Conservation (phyloP, 1,140 invertebrate species). For the Diploscapter pachys region DNA sequence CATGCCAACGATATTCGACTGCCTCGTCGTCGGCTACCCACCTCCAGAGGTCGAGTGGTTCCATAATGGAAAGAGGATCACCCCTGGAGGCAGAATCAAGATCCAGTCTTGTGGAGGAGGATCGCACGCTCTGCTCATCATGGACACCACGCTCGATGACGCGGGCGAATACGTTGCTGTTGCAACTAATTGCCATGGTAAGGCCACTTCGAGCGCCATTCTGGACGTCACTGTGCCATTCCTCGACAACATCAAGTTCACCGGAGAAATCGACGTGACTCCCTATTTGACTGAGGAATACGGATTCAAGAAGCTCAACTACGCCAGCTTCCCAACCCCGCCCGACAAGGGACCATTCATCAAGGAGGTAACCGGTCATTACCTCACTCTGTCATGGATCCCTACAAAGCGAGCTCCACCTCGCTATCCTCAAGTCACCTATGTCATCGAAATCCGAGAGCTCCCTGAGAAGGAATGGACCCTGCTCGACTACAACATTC, state of each 20-base stretch:
- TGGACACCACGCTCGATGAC: constrained; percentile 52
- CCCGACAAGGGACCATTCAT: constrained; percentile 58
- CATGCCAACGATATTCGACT: constrained; percentile 58
- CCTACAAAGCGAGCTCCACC: constrained; percentile 56
- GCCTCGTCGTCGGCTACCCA: constrained; percentile 56
- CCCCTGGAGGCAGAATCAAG: constrained; percentile 47
- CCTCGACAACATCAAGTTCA: constrained; percentile 57
- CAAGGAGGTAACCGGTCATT: constrained; percentile 58
- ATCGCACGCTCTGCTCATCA: constrained; percentile 54
- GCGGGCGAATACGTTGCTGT: constrained; percentile 56
- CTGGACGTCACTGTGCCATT: constrained; percentile 52
- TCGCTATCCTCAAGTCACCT: constrained; percentile 57
- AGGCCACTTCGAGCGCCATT: constrained; percentile 50
- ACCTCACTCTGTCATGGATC: constrained; percentile 59
- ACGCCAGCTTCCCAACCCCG: constrained; percentile 52
- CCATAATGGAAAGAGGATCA: constrained; percentile 57
- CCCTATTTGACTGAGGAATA: constrained; percentile 58
- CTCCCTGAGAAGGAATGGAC: constrained; percentile 58
- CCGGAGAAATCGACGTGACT: constrained; percentile 53
- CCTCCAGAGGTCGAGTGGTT: constrained; percentile 56
- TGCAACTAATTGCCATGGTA: constrained; percentile 50
- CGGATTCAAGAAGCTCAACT: constrained; percentile 57
- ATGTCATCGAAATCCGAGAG: constrained; percentile 59
- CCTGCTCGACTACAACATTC: constrained; percentile 58
- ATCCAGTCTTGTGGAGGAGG: constrained; percentile 56